Evolutionary conservation across 2,113 vertebrate genomes (phyloP).

Genomic region (Miniopterus natalensis): DNA sequence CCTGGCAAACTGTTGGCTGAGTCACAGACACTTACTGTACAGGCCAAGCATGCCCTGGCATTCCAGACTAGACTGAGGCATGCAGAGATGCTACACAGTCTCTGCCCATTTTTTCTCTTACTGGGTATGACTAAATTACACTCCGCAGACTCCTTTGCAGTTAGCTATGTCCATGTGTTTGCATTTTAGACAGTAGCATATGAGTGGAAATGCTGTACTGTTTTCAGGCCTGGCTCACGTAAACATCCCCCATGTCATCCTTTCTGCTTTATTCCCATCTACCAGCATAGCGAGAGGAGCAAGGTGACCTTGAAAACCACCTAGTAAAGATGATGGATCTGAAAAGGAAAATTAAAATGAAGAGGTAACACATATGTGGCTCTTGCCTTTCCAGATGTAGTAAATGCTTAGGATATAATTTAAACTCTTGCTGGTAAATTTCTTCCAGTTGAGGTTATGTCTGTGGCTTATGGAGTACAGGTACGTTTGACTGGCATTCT

Average conservation of each 20-base stretch:
- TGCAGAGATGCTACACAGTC: not conserved
- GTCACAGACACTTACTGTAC: not conserved
- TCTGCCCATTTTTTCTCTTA: not conserved
- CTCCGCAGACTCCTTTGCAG: not conserved
- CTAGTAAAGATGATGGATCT: not conserved
- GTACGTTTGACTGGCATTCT: not conserved
- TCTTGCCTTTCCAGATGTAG: not conserved
- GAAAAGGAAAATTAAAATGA: constrained; percentile 28
- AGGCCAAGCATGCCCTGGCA: not conserved
- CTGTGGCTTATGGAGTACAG: not conserved
- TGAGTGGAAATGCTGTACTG: not conserved
- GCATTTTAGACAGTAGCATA: not conserved
- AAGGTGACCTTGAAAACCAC: not conserved
- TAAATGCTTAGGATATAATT: constrained; percentile 42
- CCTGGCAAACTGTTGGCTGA: not conserved
- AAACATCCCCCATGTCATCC: not conserved
- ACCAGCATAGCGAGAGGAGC: not conserved
- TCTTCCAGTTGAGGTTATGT: not conserved
- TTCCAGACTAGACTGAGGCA: not conserved
- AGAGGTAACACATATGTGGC: not conserved
- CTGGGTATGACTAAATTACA: not conserved
- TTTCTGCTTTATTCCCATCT: not conserved
- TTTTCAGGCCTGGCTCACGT: not conserved
- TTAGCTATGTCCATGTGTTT: not conserved
- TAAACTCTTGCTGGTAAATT: not conserved